Conservation (phyloP, 1,140 invertebrate species). For the Drosophila busckii region DNA sequence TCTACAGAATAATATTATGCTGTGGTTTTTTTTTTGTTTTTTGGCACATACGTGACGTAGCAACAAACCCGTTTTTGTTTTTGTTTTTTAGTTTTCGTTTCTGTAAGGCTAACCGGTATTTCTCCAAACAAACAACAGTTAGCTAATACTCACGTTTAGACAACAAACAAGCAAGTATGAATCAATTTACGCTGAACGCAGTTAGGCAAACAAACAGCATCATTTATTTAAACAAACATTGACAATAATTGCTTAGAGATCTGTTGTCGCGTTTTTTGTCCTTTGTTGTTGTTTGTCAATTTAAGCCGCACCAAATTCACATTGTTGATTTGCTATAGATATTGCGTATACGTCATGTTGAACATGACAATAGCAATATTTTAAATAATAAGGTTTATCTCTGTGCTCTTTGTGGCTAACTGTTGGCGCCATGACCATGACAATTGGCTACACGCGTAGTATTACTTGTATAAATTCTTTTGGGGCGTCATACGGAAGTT, state of each 20-base stretch:
- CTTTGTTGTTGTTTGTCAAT: constrained; percentile 19
- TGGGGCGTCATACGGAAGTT: constrained; percentile 42
- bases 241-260: constrained; percentile 35
- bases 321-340: constrained; percentile 49
- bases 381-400: too few relatives aligned
- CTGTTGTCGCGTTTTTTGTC: background rate
- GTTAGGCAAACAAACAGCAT: constrained; percentile 2
- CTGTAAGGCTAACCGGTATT: constrained; percentile 36
- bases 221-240: constrained; percentile 46
- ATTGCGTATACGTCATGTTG: constrained; percentile 51
- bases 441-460: constrained; percentile 19
- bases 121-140: too few relatives aligned
- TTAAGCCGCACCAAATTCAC: constrained; percentile 28
- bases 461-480: constrained; percentile 46
- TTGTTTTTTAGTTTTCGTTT: too few relatives aligned
- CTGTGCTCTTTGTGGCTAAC: background rate
- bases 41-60: background rate
- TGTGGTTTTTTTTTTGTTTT: constrained; percentile 20
- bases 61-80: constrained; percentile 30
- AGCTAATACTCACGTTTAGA: too few relatives aligned
- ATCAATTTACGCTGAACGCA: constrained; percentile 49
- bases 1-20: background rate
- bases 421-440: constrained; percentile 19
- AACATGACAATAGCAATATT: constrained; percentile 51
- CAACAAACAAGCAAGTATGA: constrained; percentile 23